A percentile compares a stretch with the other conserved stretches of the same genome.
Evolutionary conservation across 2,888 invertebrate species (phyloP).

Genomic region (Amphipoea lucens): DNA sequence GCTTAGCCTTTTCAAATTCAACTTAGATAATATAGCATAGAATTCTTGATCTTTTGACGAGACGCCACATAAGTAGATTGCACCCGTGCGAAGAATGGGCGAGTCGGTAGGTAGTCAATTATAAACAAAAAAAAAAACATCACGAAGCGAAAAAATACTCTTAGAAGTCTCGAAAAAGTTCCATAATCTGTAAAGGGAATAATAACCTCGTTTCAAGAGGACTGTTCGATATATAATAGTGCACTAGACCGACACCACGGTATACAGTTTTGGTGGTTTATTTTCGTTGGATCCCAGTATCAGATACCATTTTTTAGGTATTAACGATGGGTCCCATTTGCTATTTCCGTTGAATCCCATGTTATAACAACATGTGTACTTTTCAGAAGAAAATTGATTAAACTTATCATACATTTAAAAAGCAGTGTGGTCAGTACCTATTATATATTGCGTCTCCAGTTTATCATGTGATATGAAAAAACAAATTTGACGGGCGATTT

Average conservation of each 20-base stretch:
- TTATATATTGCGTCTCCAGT: neutral
- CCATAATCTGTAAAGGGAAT: neutral
- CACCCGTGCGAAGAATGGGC: neutral
- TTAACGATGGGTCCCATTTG: too few species aligned
- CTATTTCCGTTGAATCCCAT: too few species aligned
- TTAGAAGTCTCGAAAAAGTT: too few species aligned
- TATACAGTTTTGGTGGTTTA: neutral
- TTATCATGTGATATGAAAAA: neutral
- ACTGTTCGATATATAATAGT: too few species aligned
- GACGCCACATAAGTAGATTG: neutral
- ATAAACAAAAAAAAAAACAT: neutral
- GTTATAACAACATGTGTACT: too few species aligned
- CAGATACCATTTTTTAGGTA: too few species aligned
- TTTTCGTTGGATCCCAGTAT: too few species aligned
- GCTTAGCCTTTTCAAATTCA: too few species aligned
- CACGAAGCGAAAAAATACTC: too few species aligned
- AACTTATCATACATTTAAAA: too few species aligned
- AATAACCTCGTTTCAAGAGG: neutral
- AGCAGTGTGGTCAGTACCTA: neutral
- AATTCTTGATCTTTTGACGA: neutral
- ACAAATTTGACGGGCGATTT: neutral
- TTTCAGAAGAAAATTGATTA: too few species aligned
- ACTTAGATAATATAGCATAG: neutral
- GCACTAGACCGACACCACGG: neutral
- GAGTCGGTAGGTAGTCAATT: neutral